A percentile compares a stretch with the other conserved stretches of the same genome.
These are phyloP conservation scores for Xiphorhynchus erythropygius DNA, from an alignment of 2,797 vertebrate genomes.

Conservation along the genomic window DNA sequence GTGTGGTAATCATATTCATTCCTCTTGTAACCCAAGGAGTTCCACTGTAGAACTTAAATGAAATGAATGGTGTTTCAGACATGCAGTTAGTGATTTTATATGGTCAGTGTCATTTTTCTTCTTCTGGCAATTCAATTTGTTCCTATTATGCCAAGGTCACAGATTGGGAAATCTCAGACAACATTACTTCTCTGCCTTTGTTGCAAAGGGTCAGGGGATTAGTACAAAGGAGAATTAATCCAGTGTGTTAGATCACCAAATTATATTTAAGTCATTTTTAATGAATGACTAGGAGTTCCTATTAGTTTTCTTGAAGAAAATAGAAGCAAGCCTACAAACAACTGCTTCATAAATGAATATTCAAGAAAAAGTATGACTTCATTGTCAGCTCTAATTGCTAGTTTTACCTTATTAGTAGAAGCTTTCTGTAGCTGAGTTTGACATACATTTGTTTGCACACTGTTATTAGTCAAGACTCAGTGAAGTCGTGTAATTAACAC, in stretches of 20 bases:
- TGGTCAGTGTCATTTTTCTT: conserved; percentile 75
- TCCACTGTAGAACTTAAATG: conserved; percentile 56
- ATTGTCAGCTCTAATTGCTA: conserved; percentile 81
- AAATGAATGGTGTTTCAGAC: conserved; percentile 66
- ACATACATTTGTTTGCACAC: conserved; percentile 84
- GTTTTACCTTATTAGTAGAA: conserved; percentile 83
- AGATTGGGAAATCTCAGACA: conserved; percentile 69
- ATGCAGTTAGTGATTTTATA: conserved; percentile 42
- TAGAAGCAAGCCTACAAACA: conserved; percentile 68
- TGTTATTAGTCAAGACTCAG: conserved; percentile 83
- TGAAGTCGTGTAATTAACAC: conserved; percentile 84
- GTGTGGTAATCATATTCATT: conserved; percentile 33
- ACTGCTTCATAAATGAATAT: conserved; percentile 79
- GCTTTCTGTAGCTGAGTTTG: conserved; percentile 79
- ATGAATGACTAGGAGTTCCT: conserved; percentile 70
- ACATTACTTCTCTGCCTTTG: conserved; percentile 72
- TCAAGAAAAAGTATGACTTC: conserved; percentile 77
- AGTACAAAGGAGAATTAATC: conserved; percentile 80
- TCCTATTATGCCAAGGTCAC: conserved; percentile 74
- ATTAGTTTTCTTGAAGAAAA: conserved; percentile 75
- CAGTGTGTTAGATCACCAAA: conserved; percentile 69
- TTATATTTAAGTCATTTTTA: conserved; percentile 77
- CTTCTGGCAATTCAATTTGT: conserved; percentile 77
- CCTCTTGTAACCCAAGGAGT: conserved; percentile 25
- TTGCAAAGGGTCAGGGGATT: conserved; percentile 78